These are phyloP conservation scores for Vicugna pacos DNA, from an alignment of 2,113 vertebrate species.

Conservation along the genomic window DNA sequence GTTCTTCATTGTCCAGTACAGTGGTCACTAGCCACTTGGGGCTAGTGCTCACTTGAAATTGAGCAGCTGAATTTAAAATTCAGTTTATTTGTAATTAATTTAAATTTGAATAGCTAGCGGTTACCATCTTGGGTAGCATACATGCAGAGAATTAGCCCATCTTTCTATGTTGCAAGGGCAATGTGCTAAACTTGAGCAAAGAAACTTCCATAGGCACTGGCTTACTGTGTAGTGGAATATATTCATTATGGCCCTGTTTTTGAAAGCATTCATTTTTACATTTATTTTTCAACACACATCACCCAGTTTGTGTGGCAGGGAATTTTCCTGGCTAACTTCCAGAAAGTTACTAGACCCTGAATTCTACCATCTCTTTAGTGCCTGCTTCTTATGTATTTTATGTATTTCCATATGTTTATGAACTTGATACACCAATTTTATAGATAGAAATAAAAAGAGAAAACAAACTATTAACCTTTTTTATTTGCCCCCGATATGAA, in stretches of 20 bases:
- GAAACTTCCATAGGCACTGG: background rate
- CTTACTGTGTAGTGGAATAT: background rate
- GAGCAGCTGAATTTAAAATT: background rate
- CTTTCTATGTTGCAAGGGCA: background rate
- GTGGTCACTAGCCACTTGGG: background rate
- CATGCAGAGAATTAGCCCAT: background rate
- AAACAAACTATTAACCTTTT: background rate
- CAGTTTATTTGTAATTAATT: background rate
- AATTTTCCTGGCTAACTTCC: background rate
- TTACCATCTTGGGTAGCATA: background rate
- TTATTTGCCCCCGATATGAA: background rate
- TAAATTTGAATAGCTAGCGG: background rate
- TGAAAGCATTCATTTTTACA: background rate
- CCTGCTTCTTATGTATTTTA: background rate
- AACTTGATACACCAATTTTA: background rate
- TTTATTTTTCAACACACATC: background rate
- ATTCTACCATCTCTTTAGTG: background rate
- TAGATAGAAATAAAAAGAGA: conserved; percentile 6
- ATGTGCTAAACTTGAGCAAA: background rate
- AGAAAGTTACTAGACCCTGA: background rate
- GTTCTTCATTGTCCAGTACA: background rate
- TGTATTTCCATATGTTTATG: background rate
- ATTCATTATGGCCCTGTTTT: background rate
- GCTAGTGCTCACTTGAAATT: background rate
- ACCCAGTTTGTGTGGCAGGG: background rate